Conservation (phyloP, 2,888 invertebrate genomes). For the Eustalomyia histrio region DNA sequence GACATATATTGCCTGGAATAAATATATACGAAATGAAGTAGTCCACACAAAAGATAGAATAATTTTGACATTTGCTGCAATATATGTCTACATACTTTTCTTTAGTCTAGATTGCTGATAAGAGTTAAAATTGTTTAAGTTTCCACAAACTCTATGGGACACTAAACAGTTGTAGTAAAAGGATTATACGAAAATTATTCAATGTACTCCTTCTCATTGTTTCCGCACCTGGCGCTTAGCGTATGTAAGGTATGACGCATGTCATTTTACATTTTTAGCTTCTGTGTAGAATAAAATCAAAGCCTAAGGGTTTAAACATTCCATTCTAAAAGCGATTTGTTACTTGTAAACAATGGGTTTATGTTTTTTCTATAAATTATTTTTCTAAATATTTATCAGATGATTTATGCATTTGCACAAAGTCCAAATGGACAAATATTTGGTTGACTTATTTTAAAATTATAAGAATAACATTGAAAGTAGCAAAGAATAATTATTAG, state of each 20-base stretch:
- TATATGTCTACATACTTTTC: too few relatives aligned
- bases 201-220: not conserved
- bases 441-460: constrained; percentile 27
- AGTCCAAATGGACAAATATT: constrained; percentile 47
- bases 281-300: constrained; percentile 49
- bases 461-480: constrained; percentile 4
- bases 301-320: constrained; percentile 45
- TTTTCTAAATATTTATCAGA: constrained; percentile 26
- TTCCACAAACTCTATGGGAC: too few relatives aligned
- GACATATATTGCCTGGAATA: too few relatives aligned
- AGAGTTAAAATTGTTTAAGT: too few relatives aligned
- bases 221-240: not conserved
- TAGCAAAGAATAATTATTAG: not conserved
- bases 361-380: constrained; percentile 17
- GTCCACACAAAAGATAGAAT: too few relatives aligned
- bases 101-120: too few relatives aligned
- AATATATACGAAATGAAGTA: too few relatives aligned
- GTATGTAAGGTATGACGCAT: constrained; percentile 55
- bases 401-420: constrained; percentile 61
- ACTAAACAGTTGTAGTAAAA: too few relatives aligned
- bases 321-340: constrained; percentile 52
- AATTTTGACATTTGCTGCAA: too few relatives aligned
- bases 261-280: constrained; percentile 56
- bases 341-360: constrained; percentile 59
- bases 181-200: not conserved